Percentiles rank a stretch among this genome's conserved stretches.
Evolutionary conservation across 1,140 invertebrate genomes (phyloP).

Genomic region (Diplogasteroides magnus): DNA sequence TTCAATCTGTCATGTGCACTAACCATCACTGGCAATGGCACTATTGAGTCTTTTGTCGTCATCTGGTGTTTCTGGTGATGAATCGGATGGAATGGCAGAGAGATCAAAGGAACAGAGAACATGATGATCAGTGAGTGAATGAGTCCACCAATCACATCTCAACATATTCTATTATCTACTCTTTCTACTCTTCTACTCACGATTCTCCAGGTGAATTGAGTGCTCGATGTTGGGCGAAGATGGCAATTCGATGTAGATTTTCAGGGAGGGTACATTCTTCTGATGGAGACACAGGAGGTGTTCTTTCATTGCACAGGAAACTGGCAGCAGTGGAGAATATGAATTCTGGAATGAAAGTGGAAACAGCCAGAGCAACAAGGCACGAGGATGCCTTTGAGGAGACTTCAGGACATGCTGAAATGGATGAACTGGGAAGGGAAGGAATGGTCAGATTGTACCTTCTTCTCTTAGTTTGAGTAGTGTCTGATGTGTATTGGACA

Average conservation of each 20-base stretch:
- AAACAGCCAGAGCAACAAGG: conserved; percentile 39
- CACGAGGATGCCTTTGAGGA: conserved; percentile 13
- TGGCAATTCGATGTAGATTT: conserved; percentile 15
- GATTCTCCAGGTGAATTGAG: background rate
- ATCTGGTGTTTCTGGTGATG: conserved; percentile 21
- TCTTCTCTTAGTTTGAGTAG: conserved; percentile 19
- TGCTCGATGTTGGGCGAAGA: conserved; percentile 20
- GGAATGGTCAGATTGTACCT: background rate
- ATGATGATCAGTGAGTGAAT: conserved; percentile 9
- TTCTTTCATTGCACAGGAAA: conserved; percentile 39
- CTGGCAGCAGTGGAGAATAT: conserved; percentile 34
- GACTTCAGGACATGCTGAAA: background rate
- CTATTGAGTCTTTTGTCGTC: conserved; percentile 21
- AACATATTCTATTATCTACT: background rate
- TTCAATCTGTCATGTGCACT: background rate
- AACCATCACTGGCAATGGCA: conserved; percentile 24
- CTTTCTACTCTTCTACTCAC: background rate
- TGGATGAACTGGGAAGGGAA: background rate
- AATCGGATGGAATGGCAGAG: conserved; percentile 10
- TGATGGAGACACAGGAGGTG: too few relatives aligned
- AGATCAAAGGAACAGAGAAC: conserved; percentile 17
- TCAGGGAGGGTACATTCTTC: conserved; percentile 27
- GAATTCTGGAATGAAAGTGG: conserved; percentile 39
- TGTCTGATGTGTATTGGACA: background rate
- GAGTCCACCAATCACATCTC: conserved; percentile 13